Evolutionary conservation across 2,888 invertebrate genomes (phyloP), one percentile per base, ranked within the genome.

Genomic region (Latrodectus hesperus): DNA sequence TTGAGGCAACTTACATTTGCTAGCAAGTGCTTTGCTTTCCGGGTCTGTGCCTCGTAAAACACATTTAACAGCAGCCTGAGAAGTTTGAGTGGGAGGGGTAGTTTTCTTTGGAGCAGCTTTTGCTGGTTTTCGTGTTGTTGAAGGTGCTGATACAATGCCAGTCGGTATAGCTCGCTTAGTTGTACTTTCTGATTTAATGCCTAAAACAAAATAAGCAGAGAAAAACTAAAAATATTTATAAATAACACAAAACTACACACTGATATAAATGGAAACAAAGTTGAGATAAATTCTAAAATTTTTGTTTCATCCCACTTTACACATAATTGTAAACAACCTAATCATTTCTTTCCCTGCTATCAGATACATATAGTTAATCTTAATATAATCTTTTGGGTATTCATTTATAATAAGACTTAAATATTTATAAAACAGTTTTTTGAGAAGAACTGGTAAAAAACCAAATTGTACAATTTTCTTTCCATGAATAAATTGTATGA

Each of bases 31-130:
- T 77, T 87, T 87, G 72, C 86, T 87, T 60, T 87, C 72, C 16
- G 81, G 86, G 55, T 87, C 86, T 55, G 86, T 87, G 72, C 86
- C 86, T 81, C 71, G 81, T 9, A 87, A 76, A 53, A 87, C 86
- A 87, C 86, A 87, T 73, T 87, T 87, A 53, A 81, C 86, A 72
- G 79, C 77, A 49, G 81, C 38, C 64, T 87, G 86, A 60, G 86
- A 73, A 64, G 53, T 74, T 65, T 70, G 72, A 5, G 51, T 71
- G 14, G 67, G 22, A 68, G 81, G 77, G 14, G 49, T 65, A 65
- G 71, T 22, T n/a, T 77, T 87, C 53, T 87, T 81, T 14, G 65
- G 38, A 12, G 71, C 71, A 64, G 81, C 81, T 81, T 87, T 87
- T 26, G 67, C 67, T 67, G 86, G 71, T 60, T 87, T 87, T 14